Conservation (phyloP, 2,888 invertebrate species). For the Parnassius glacialis region DNA sequence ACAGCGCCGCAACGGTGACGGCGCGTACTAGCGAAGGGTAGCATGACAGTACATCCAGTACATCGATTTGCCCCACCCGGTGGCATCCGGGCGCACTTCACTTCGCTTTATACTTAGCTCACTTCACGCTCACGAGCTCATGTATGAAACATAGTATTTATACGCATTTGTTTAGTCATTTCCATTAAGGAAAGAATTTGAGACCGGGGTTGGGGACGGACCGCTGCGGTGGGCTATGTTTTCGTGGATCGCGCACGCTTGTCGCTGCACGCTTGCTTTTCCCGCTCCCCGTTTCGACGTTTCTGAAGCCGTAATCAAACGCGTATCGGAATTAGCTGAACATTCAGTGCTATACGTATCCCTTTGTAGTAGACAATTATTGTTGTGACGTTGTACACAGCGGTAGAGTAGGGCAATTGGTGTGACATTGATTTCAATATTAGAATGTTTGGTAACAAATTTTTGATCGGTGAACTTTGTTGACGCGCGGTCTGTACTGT, state of each 20-base stretch:
- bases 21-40: constrained; percentile 45
- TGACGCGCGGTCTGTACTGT: background rate
- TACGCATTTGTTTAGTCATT: constrained; percentile 67
- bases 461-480: background rate
- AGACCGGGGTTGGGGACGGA: constrained; percentile 21
- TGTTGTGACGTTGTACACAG: constrained; percentile 50
- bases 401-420: constrained; percentile 13
- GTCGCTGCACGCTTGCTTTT: constrained; percentile 3
- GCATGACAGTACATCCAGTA: constrained; percentile 50
- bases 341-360: constrained; percentile 35
- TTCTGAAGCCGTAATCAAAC: constrained; percentile 1
- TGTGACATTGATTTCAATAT: constrained; percentile 11
- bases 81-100: constrained; percentile 62
- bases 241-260: constrained; percentile 30
- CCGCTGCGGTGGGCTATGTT: constrained; percentile 41
- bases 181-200: constrained; percentile 54
- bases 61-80: constrained; percentile 62
- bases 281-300: constrained; percentile 1
- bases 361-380: constrained; percentile 44
- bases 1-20: constrained; percentile 23
- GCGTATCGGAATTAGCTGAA: constrained; percentile 2
- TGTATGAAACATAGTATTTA: constrained; percentile 75
- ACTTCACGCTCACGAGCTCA: constrained; percentile 60
- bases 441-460: background rate
- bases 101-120: constrained; percentile 51